Evolutionary conservation across 2,888 invertebrate genomes (phyloP).

Genomic region (Drosophila villosipedis): DNA sequence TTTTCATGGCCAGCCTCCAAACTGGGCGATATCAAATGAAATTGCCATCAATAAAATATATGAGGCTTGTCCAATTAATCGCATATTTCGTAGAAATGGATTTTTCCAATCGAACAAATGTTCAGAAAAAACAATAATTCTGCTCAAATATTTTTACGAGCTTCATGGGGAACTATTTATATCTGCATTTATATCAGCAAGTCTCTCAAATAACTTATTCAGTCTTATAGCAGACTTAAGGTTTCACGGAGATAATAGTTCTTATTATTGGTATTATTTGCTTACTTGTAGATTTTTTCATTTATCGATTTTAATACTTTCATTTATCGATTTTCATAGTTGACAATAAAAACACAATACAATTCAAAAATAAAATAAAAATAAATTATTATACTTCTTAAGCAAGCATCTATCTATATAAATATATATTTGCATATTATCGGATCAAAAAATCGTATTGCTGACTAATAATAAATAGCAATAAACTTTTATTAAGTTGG

Average conservation of each 20-base stretch:
- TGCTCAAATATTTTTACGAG: not conserved
- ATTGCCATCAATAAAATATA: constrained; percentile 4
- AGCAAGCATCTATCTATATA: not conserved
- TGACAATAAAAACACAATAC: too few relatives aligned
- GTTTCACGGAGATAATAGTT: not conserved
- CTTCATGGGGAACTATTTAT: not conserved
- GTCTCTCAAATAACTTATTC: not conserved
- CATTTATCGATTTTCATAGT: not conserved
- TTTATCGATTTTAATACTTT: not conserved
- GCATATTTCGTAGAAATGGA: not conserved
- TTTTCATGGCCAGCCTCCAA: constrained; percentile 6
- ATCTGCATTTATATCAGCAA: too few relatives aligned
- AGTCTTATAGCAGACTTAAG: not conserved
- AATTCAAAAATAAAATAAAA: not conserved
- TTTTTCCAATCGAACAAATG: not conserved
- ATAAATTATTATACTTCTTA: not conserved
- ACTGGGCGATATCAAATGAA: constrained; percentile 1
- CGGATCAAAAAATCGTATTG: not conserved
- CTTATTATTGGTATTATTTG: not conserved
- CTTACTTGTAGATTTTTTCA: not conserved
- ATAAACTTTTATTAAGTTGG: not conserved
- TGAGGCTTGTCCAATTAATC: constrained; percentile 1
- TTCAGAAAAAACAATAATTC: not conserved
- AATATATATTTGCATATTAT: not conserved
- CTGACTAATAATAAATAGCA: too few relatives aligned